Evolutionary conservation across 2,888 invertebrate species (phyloP).

Genomic region (Hanleya hanleyi): DNA sequence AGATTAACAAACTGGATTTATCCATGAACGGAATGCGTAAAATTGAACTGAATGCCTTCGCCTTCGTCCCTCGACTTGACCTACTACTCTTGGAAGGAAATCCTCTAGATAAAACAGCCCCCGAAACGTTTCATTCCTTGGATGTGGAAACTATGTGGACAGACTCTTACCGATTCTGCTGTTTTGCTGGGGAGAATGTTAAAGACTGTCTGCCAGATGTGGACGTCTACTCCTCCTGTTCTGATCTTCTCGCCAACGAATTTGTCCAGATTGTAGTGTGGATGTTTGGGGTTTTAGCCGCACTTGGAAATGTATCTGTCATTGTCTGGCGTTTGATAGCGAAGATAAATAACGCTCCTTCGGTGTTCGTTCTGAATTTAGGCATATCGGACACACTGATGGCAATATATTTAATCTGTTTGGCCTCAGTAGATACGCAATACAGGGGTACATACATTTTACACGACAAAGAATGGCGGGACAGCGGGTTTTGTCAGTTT

Average conservation of each 20-base stretch:
- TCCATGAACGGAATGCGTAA: constrained; percentile 28
- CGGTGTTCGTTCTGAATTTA: constrained; percentile 79
- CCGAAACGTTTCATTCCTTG: not conserved
- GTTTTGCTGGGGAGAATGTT: constrained; percentile 5
- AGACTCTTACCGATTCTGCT: not conserved
- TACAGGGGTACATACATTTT: constrained; percentile 77
- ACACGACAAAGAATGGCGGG: constrained; percentile 78
- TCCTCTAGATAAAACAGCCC: not conserved
- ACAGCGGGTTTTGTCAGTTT: constrained; percentile 77
- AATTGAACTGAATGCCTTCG: constrained; percentile 21
- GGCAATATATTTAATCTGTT: constrained; percentile 79
- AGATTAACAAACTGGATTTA: constrained; percentile 25
- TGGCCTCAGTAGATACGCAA: constrained; percentile 77
- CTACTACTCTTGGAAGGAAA: constrained; percentile 7
- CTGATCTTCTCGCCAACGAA: constrained; percentile 44
- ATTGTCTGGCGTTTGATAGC: constrained; percentile 12
- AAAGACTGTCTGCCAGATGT: constrained; percentile 40
- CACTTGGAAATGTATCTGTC: constrained; percentile 77
- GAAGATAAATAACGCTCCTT: constrained; percentile 47
- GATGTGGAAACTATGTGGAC: not conserved
- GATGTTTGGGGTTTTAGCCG: constrained; percentile 78
- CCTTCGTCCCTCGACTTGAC: not conserved
- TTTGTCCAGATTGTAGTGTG: constrained; percentile 76
- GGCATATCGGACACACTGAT: constrained; percentile 80
- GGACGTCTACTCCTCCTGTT: constrained; percentile 47